These are phyloP conservation scores for Campylomormyrus numenius DNA, from an alignment of 2,113 vertebrate genomes.

Conservation along the genomic window DNA sequence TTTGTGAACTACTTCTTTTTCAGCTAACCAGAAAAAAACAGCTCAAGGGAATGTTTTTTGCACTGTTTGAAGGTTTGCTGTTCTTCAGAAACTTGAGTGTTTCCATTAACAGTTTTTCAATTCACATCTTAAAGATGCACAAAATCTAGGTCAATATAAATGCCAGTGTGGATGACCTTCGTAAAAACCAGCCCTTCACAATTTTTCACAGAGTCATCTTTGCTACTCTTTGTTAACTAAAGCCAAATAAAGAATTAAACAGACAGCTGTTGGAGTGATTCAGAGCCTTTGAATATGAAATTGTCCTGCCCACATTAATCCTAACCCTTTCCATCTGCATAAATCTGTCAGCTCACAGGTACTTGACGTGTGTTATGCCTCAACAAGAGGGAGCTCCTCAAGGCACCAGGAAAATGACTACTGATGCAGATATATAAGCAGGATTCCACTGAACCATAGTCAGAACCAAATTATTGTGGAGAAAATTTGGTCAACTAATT, in stretches of 20 bases:
- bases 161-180: background rate
- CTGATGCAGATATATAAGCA: background rate
- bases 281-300: background rate
- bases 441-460: background rate
- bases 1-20: background rate
- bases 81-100: background rate
- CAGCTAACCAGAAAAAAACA: background rate
- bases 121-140: background rate
- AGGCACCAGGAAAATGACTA: background rate
- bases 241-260: background rate
- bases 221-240: background rate
- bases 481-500: background rate
- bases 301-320: background rate
- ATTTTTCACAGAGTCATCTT: background rate
- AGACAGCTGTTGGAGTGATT: background rate
- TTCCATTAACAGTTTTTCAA: background rate
- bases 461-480: background rate
- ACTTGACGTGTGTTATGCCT: background rate
- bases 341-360: background rate
- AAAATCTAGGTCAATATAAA: background rate
- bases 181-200: background rate
- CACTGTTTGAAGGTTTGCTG: background rate
- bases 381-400: background rate
- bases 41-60: background rate
- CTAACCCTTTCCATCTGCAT: background rate